Evolutionary conservation across 2,113 vertebrate genomes (phyloP), one percentile per base, ranked within the genome.

Genomic region (Galbula dea): DNA sequence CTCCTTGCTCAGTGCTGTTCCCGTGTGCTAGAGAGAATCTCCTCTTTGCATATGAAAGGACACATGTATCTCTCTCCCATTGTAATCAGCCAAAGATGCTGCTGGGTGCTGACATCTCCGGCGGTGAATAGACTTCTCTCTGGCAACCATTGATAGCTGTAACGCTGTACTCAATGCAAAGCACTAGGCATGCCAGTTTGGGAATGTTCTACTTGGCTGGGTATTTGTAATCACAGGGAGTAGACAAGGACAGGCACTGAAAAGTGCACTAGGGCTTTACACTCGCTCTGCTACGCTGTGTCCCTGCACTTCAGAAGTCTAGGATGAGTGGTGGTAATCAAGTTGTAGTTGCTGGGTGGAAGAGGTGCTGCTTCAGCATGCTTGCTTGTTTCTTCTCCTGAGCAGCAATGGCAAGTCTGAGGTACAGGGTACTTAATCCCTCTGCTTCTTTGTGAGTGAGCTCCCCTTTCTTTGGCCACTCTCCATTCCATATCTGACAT

Each of bases 21-120:
- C 63, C n/a, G 10, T 15, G 19, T 82, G 14, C 48, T 84, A 29
- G 39, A 48, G 81, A 67, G 65, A 86, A 69, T 72, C 5, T 17
- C 66, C 48, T 52, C 66, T 95, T 93, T 86, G 39, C 85, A 48
- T 91, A 57, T 90, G 87, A 95, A 95, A 90, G 66, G 54, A 23
- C 21, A 32, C 74, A 79, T 51, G 81, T 77, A 34, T 88, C 46
- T 91, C 72, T 59, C 58, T 61, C 32, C 34, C 45, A 24, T 54
- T 93, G 82, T 87, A 7, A 63, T 67, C 57, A n/a, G 52, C 61
- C 61, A 45, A 75, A 91, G 88, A 90, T 94, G 80, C 86, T 94
- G 61, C n/a, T 84, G 80, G 65, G 22, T 71, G 27, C 80, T 74
- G 80, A 72, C 52, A 86, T 86, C 52, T 68, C 61, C 32, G n/a